A percentile compares a stretch with the other conserved stretches of the same genome.
phyloP scores from a whole-genome alignment of 1,140 invertebrate genomes.

The Manduca sexta region DNA sequence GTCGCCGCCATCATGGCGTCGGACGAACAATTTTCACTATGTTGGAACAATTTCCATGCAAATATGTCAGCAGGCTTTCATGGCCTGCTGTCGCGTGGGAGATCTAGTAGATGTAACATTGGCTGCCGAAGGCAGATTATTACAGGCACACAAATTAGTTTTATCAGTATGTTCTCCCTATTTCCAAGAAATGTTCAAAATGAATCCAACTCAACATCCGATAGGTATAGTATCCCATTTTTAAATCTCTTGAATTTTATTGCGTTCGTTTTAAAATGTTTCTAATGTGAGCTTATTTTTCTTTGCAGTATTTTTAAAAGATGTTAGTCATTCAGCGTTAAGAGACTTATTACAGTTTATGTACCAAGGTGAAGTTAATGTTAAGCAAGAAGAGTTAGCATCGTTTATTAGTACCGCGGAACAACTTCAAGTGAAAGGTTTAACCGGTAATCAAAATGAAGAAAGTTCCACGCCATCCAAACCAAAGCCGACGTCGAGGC shows the following conservation, averaged over 20 bases:
- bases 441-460: constrained; percentile 77
- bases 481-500: constrained; percentile 73
- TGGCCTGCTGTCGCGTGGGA: constrained; percentile 81
- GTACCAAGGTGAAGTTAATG: constrained; percentile 91
- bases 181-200: constrained; percentile 86
- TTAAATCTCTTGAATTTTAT: not conserved
- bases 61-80: constrained; percentile 84
- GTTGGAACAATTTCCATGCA: constrained; percentile 85
- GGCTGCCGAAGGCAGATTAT: constrained; percentile 84
- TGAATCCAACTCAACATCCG: constrained; percentile 76
- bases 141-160: constrained; percentile 88
- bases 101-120: constrained; percentile 88
- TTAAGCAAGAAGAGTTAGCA: constrained; percentile 86
- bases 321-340: constrained; percentile 83
- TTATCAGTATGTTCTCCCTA: constrained; percentile 90
- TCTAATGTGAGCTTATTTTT: constrained; percentile 23
- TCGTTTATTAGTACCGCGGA: constrained; percentile 89
- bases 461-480: constrained; percentile 72
- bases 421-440: constrained; percentile 88
- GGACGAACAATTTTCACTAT: constrained; percentile 84
- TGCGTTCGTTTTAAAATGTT: not conserved
- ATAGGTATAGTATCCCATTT: constrained; percentile 65
- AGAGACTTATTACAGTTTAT: constrained; percentile 88
- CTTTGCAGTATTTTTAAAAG: constrained; percentile 85
- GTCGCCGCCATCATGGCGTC: constrained; percentile 78